Percentiles rank a stretch among this genome's conserved stretches.
Evolutionary conservation across 2,888 invertebrate species (phyloP).

Genomic region (Meghimatium bilineatum): DNA sequence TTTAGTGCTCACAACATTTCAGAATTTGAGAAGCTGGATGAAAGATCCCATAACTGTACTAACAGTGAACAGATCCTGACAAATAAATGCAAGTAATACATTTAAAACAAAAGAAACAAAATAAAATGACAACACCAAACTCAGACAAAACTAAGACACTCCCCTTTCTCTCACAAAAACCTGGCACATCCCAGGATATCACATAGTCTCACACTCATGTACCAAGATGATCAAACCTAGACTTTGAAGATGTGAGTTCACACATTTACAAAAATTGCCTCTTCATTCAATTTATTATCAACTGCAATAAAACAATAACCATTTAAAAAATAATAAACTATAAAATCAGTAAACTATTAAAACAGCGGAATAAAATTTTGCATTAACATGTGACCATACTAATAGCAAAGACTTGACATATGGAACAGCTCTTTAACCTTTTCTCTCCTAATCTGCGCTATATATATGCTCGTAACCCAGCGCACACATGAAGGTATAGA

Average conservation of each 20-base stretch:
- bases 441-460: too few relatives aligned
- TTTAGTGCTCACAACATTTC: neutral
- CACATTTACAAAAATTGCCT: neutral
- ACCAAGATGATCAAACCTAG: constrained; percentile 42
- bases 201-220: constrained; percentile 66
- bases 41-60: neutral
- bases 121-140: constrained; percentile 47
- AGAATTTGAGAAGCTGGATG: neutral
- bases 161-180: constrained; percentile 45
- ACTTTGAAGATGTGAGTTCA: neutral
- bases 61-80: neutral
- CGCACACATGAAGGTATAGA: too few relatives aligned
- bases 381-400: neutral
- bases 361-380: neutral
- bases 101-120: constrained; percentile 26
- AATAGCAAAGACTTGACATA: too few relatives aligned
- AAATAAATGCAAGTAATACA: neutral
- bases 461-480: too few relatives aligned
- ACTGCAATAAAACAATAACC: neutral
- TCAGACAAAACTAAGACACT: constrained; percentile 39
- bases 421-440: too few relatives aligned
- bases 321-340: neutral
- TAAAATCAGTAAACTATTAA: neutral
- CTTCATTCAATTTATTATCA: neutral
- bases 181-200: constrained; percentile 64